These are phyloP conservation scores for Tachypleus tridentatus DNA, from an alignment of 1,140 invertebrate species.

Conservation along the genomic window DNA sequence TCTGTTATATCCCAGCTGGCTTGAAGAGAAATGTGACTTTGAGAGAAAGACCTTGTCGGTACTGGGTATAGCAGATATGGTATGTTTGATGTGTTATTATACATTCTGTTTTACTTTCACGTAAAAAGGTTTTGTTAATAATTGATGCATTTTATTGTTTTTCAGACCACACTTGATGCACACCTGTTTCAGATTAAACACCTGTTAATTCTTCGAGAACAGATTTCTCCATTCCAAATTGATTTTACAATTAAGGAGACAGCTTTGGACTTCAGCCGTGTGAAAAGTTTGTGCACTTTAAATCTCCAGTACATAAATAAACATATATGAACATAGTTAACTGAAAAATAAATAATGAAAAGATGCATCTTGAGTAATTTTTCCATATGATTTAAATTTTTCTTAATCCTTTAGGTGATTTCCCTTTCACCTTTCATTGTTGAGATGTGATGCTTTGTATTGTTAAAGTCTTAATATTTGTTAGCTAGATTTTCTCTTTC, in stretches of 20 bases:
- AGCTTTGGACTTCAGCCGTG: conserved; percentile 69
- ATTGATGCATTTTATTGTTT: conserved; percentile 14
- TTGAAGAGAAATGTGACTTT: too few relatives aligned
- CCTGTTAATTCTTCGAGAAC: conserved; percentile 87
- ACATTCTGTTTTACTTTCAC: too few relatives aligned
- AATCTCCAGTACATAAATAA: too few relatives aligned
- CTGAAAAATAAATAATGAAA: not conserved
- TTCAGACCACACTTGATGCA: conserved; percentile 62
- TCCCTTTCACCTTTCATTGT: not conserved
- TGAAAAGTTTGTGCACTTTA: conserved; percentile 45
- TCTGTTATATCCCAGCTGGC: too few relatives aligned
- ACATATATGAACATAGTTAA: too few relatives aligned
- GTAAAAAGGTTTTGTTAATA: too few relatives aligned
- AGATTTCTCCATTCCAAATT: conserved; percentile 96
- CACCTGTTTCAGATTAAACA: conserved; percentile 97
- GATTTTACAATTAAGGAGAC: conserved; percentile 89
- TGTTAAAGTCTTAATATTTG: too few relatives aligned
- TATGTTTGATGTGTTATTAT: too few relatives aligned
- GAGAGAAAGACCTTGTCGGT: too few relatives aligned
- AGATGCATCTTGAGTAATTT: not conserved
- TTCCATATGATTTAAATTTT: conserved; percentile 4
- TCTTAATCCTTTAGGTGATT: conserved; percentile 17
- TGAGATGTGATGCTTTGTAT: too few relatives aligned
- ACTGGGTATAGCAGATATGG: too few relatives aligned
- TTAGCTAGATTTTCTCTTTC: too few relatives aligned